These are phyloP conservation scores for Ceratina calcarata DNA, from an alignment of 1,140 invertebrate genomes.

Conservation along the genomic window DNA sequence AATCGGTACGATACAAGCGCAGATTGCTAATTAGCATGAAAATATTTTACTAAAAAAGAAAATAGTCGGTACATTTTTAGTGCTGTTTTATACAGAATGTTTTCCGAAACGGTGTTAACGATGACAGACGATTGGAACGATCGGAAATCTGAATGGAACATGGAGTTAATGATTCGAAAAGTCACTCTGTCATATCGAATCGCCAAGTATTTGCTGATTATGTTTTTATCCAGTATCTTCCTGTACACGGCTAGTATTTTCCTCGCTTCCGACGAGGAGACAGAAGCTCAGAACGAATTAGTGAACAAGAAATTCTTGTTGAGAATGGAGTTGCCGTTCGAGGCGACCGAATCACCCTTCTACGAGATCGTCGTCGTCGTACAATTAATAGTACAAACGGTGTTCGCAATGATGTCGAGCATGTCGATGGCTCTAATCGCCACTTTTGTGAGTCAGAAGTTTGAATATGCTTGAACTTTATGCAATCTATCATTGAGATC, in stretches of 20 bases:
- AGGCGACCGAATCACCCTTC: conserved; percentile 27
- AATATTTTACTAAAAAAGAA: too few species aligned
- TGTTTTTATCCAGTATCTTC: conserved; percentile 22
- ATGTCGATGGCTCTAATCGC: conserved; percentile 48
- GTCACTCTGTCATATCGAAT: too few species aligned
- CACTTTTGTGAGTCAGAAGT: conserved; percentile 37
- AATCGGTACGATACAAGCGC: conserved; percentile 37
- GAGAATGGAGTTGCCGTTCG: conserved; percentile 53
- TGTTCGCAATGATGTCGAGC: conserved; percentile 33
- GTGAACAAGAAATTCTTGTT: conserved; percentile 33
- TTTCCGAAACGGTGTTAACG: too few species aligned
- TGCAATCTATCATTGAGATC: not conserved
- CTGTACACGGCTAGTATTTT: conserved; percentile 26
- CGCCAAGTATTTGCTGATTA: not conserved
- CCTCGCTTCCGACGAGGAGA: conserved; percentile 4
- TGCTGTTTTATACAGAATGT: too few species aligned
- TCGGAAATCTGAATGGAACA: too few species aligned
- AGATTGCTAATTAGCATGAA: too few species aligned
- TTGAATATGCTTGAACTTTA: not conserved
- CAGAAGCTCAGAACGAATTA: not conserved
- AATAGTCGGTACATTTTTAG: too few species aligned
- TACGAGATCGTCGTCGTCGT: conserved; percentile 37
- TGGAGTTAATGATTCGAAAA: too few species aligned
- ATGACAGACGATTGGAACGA: too few species aligned
- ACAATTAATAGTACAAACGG: conserved; percentile 41